These are phyloP conservation scores for Netelia melanura DNA, from an alignment of 2,888 invertebrate genomes.

Conservation along the genomic window DNA sequence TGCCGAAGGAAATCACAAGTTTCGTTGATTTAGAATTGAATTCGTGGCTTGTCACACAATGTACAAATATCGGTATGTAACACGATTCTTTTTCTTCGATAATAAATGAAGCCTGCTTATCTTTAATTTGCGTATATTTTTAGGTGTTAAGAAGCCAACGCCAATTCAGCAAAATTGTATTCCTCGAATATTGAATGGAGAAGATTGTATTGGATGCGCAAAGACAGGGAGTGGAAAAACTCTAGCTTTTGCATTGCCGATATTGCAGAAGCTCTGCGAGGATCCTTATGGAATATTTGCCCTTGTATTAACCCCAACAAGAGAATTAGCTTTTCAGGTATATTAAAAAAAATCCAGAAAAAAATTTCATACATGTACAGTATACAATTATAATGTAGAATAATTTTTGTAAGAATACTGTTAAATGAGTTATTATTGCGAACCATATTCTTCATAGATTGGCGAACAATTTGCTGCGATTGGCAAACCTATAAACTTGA, in stretches of 20 bases:
- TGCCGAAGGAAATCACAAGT: constrained; percentile 75
- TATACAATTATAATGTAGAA: neutral
- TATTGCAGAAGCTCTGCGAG: constrained; percentile 95
- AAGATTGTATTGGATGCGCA: constrained; percentile 97
- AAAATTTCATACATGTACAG: constrained; percentile 19
- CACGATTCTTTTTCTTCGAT: neutral
- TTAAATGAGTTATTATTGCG: neutral
- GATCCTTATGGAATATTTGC: constrained; percentile 99
- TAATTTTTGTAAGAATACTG: constrained; percentile 25
- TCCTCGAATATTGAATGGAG: constrained; percentile 90
- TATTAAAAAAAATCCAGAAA: neutral
- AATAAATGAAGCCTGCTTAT: neutral
- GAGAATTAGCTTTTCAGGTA: constrained; percentile 95
- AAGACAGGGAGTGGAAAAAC: constrained; percentile 99
- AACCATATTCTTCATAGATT: constrained; percentile 87
- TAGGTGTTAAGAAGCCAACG: constrained; percentile 92
- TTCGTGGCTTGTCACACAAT: constrained; percentile 91
- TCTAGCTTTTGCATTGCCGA: constrained; percentile 97
- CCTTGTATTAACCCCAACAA: constrained; percentile 96
- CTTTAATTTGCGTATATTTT: constrained; percentile 66
- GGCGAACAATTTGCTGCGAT: constrained; percentile 97
- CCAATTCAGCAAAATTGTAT: constrained; percentile 94
- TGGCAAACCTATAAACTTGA: constrained; percentile 94
- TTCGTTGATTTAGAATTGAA: constrained; percentile 89
- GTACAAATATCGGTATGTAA: constrained; percentile 88